phyloP scores from a whole-genome alignment of 2,113 vertebrate genomes.

The Protobothrops mucrosquamatus region DNA sequence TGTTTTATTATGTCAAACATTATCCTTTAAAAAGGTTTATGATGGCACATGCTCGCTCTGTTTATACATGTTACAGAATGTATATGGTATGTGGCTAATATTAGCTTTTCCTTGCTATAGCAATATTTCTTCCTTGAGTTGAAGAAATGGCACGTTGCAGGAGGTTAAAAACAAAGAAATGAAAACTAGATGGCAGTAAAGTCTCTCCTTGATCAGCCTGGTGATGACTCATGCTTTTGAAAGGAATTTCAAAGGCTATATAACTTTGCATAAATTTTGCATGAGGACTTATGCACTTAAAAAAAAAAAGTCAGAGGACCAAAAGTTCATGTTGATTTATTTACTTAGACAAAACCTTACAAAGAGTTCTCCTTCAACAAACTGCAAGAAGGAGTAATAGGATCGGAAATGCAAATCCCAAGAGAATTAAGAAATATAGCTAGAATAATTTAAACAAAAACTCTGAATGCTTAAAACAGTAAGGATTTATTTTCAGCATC shows the following conservation, averaged over 20 bases:
- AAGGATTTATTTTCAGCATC: background rate
- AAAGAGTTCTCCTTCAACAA: constrained; percentile 14
- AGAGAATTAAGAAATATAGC: constrained; percentile 15
- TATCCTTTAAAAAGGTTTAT: constrained; percentile 17
- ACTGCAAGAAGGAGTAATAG: background rate
- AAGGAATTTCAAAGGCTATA: constrained; percentile 43
- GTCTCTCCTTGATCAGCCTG: background rate
- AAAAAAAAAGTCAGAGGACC: constrained; percentile 6
- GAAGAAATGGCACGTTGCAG: background rate
- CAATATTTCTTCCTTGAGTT: background rate
- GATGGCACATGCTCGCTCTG: background rate
- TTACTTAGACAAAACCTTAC: constrained; percentile 21
- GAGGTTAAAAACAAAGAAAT: constrained; percentile 26
- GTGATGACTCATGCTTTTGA: constrained; percentile 47
- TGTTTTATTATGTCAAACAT: background rate
- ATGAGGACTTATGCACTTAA: constrained; percentile 26
- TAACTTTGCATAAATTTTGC: constrained; percentile 28
- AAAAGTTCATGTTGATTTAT: constrained; percentile 24
- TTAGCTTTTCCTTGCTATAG: background rate
- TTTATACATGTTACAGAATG: constrained; percentile 8
- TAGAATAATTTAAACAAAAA: constrained; percentile 18
- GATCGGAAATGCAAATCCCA: background rate
- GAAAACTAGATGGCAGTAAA: constrained; percentile 69
- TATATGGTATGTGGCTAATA: background rate
- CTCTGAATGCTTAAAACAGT: background rate